Percentiles rank a stretch among this genome's conserved stretches.
Evolutionary conservation across 2,113 vertebrate genomes (phyloP).

Genomic region (Uria lomvia): DNA sequence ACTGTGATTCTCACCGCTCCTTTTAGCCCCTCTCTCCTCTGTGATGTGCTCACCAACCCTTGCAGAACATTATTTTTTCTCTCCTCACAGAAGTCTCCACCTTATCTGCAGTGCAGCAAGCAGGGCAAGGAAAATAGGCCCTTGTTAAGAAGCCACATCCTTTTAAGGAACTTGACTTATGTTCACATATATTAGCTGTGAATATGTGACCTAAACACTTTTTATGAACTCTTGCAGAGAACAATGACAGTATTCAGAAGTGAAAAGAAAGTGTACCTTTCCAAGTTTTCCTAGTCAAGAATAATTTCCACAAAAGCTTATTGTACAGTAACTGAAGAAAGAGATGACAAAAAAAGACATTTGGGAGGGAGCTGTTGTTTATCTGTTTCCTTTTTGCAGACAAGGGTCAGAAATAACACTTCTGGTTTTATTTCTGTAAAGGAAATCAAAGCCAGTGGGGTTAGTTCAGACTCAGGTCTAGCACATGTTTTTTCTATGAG

Average conservation of each 20-base stretch:
- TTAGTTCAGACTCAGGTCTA: background rate
- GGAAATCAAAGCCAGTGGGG: background rate
- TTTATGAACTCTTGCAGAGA: background rate
- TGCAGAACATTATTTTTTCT: background rate
- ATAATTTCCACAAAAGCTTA: background rate
- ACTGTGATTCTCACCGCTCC: background rate
- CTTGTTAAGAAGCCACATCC: background rate
- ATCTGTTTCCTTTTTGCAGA: background rate
- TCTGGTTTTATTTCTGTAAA: background rate
- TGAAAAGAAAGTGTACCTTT: background rate
- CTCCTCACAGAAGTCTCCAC: background rate
- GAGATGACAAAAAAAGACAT: background rate
- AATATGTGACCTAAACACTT: background rate
- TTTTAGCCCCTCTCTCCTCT: background rate
- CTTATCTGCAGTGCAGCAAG: background rate
- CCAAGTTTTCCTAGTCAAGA: background rate
- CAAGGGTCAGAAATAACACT: background rate
- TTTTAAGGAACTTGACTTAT: background rate
- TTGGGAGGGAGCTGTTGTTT: background rate
- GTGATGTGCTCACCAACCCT: background rate
- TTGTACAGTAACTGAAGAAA: background rate
- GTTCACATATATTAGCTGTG: background rate
- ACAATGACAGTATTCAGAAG: background rate
- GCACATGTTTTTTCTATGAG: background rate
- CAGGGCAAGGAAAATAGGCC: background rate